phyloP scores from a whole-genome alignment of 2,888 invertebrate species.

The Frankliniella intonsa region DNA sequence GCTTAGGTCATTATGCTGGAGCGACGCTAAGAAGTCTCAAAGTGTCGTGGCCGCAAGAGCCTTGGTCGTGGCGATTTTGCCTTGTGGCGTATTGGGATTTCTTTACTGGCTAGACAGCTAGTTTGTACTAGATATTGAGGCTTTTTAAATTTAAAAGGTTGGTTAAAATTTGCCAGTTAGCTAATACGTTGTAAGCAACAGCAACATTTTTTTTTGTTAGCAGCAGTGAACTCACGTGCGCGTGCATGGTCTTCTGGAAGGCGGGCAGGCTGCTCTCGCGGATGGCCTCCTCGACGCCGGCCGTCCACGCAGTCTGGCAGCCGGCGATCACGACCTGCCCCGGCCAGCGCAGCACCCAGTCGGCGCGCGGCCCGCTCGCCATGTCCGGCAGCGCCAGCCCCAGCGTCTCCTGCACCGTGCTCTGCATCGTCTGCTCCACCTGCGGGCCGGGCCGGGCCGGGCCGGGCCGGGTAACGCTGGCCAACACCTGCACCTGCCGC shows the following conservation, averaged over 20 bases:
- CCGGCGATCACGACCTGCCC: slow-evolving; percentile 75
- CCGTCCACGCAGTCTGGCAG: slow-evolving; percentile 71
- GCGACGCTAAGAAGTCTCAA: too few species aligned
- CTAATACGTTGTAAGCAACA: too few species aligned
- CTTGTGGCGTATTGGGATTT: too few species aligned
- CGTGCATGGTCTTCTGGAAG: slow-evolving; percentile 54
- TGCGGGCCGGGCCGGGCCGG: slow-evolving; percentile 39
- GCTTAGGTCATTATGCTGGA: too few species aligned
- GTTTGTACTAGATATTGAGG: too few species aligned
- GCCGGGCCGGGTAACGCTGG: background rate
- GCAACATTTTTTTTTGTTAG: too few species aligned
- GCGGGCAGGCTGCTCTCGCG: slow-evolving; percentile 49
- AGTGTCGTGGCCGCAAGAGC: too few species aligned
- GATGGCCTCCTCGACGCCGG: slow-evolving; percentile 63
- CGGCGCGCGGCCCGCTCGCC: slow-evolving; percentile 47
- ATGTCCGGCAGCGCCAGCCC: slow-evolving; percentile 50
- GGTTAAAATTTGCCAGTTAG: too few species aligned
- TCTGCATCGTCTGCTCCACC: slow-evolving; percentile 66
- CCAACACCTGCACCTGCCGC: background rate
- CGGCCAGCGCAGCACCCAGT: slow-evolving; percentile 74
- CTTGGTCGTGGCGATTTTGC: too few species aligned
- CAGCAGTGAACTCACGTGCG: slow-evolving; percentile 49
- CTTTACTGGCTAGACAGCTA: too few species aligned
- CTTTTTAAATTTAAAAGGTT: too few species aligned
- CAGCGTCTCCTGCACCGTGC: slow-evolving; percentile 53